Conservation (phyloP, 2,113 vertebrate genomes). For the Cettia cetti region DNA sequence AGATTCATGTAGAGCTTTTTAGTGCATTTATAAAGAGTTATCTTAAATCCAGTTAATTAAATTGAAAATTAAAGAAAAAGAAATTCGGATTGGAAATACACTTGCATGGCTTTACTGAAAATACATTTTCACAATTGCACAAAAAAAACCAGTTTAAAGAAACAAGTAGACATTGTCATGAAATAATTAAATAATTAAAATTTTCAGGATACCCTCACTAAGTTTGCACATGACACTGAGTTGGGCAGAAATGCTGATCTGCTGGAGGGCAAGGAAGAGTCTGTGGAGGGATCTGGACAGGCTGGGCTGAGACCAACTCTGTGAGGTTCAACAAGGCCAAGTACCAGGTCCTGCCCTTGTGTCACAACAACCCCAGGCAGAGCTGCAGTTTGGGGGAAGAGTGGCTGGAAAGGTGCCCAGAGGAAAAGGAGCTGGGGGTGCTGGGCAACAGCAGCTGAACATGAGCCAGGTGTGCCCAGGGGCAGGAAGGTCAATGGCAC, state of each 20-base stretch:
- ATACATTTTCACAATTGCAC: neutral
- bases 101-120: constrained; percentile 71
- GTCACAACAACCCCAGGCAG: neutral
- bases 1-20: neutral
- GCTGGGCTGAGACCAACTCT: rapidly evolving
- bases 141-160: neutral
- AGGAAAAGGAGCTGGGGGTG: neutral
- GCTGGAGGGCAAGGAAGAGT: neutral
- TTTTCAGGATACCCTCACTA: neutral
- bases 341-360: neutral
- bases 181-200: neutral
- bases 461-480: neutral
- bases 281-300: neutral
- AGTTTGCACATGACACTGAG: neutral
- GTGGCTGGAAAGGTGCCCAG: neutral
- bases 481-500: neutral
- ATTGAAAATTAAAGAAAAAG: neutral
- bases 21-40: neutral
- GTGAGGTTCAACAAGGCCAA: neutral
- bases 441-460: neutral
- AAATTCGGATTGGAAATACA: constrained; percentile 72
- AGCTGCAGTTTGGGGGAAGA: rapidly evolving
- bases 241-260: neutral
- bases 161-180: neutral
- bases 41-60: neutral